Percentiles rank a stretch among this genome's conserved stretches.
phyloP scores from a whole-genome alignment of 1,140 invertebrate species.

The Kradibia gibbosae region DNA sequence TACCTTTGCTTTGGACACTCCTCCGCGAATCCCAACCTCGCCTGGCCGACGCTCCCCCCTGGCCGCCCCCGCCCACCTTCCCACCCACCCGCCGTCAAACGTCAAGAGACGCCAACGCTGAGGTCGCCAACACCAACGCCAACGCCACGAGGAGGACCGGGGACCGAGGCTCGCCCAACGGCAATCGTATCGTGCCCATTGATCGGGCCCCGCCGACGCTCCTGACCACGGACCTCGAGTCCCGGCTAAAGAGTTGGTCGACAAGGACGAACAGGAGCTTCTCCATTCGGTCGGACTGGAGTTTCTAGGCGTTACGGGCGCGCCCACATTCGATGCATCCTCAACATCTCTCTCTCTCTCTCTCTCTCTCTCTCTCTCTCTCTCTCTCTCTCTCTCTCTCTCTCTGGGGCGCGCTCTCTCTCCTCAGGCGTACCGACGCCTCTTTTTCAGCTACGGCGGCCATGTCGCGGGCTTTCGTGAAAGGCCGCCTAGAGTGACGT shows the following conservation, averaged over 20 bases:
- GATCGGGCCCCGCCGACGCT: too few relatives aligned
- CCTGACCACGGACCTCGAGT: too few relatives aligned
- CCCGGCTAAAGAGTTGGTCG: too few relatives aligned
- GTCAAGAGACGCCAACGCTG: not conserved
- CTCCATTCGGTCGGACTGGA: not conserved
- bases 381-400: not conserved
- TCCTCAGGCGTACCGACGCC: slow-evolving; percentile 55
- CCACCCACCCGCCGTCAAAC: too few relatives aligned
- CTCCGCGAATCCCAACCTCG: too few relatives aligned
- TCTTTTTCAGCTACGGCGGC: slow-evolving; percentile 52
- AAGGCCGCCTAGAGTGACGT: slow-evolving; percentile 8
- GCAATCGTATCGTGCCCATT: too few relatives aligned
- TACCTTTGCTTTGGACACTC: not conserved
- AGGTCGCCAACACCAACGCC: too few relatives aligned
- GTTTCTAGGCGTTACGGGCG: not conserved
- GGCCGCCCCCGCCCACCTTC: not conserved
- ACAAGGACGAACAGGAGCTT: not conserved
- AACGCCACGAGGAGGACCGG: too few relatives aligned
- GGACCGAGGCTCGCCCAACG: too few relatives aligned
- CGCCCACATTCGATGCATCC: not conserved
- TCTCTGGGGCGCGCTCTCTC: slow-evolving; percentile 42
- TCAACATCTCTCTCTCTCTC: not conserved
- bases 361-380: not conserved
- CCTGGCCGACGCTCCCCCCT: not conserved
- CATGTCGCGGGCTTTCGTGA: slow-evolving; percentile 53